Percentiles rank a stretch among this genome's conserved stretches.
phyloP scores from a whole-genome alignment of 2,797 vertebrate genomes.

The Anolis apletophallus region DNA sequence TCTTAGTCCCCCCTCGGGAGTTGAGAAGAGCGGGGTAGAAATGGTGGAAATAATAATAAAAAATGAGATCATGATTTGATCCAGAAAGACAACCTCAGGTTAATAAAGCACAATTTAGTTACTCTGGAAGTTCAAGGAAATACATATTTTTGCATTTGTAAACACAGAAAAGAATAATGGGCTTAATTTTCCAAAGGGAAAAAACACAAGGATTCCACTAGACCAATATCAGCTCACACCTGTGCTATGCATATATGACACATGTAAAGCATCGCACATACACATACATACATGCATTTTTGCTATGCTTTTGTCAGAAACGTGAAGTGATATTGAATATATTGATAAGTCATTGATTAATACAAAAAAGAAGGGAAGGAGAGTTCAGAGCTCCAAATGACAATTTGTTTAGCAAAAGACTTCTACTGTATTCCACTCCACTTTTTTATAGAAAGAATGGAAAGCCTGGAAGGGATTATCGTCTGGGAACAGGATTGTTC shows the following conservation, averaged over 20 bases:
- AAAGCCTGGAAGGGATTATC: conserved; percentile 37
- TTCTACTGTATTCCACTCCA: conserved; percentile 12
- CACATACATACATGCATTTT: background rate
- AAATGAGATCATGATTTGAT: background rate
- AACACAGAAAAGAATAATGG: background rate
- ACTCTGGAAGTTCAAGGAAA: too few relatives aligned
- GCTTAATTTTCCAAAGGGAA: too few relatives aligned
- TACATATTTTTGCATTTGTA: background rate
- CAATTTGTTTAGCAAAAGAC: background rate
- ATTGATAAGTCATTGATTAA: background rate
- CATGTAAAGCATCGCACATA: background rate
- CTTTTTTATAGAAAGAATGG: conserved; percentile 13
- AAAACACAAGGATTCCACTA: background rate
- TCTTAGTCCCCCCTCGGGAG: too few relatives aligned
- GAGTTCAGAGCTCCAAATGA: background rate
- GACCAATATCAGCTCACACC: background rate
- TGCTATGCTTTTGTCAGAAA: background rate
- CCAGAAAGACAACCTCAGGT: background rate
- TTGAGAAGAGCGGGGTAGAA: too few relatives aligned
- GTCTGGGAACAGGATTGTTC: conserved; percentile 21
- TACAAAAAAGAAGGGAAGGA: background rate
- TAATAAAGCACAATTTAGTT: background rate
- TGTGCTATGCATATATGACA: background rate
- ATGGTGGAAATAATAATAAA: too few relatives aligned
- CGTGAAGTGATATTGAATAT: background rate